Percentiles rank a stretch among this genome's conserved stretches.
These are phyloP conservation scores for Cephus runcator DNA, from an alignment of 2,888 invertebrate genomes.

Conservation along the genomic window DNA sequence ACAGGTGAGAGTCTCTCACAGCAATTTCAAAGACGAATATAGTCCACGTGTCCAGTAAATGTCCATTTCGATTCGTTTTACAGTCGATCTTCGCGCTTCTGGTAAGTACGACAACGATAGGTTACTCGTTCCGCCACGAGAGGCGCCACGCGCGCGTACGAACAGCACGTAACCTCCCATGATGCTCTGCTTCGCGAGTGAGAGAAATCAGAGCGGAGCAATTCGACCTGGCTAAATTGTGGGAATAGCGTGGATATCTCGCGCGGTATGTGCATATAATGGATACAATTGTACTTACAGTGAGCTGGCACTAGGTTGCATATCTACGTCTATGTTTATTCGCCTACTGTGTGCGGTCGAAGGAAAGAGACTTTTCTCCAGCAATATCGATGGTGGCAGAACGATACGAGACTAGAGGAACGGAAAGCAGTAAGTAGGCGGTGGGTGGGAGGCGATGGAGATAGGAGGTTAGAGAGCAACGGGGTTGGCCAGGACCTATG, in stretches of 20 bases:
- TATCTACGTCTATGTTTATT: background rate
- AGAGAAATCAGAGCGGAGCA: background rate
- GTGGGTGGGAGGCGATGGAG: background rate
- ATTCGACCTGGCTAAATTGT: background rate
- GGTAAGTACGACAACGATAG: background rate
- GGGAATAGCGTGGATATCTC: background rate
- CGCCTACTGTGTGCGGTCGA: background rate
- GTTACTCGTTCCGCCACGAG: background rate
- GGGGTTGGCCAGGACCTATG: slow-evolving; percentile 20
- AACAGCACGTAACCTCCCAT: background rate
- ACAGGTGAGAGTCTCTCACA: background rate
- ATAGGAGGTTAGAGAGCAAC: slow-evolving; percentile 14
- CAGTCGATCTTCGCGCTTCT: background rate
- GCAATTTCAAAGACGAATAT: background rate
- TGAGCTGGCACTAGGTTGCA: background rate
- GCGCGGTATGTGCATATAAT: background rate
- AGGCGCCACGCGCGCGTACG: background rate
- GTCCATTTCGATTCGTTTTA: background rate
- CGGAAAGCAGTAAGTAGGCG: background rate
- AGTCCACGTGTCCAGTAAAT: background rate
- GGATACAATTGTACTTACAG: background rate
- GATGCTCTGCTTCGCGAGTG: background rate
- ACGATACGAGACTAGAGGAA: background rate
- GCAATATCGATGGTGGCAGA: background rate
- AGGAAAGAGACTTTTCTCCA: background rate